Evolutionary conservation across 2,113 vertebrate species (phyloP).

Genomic region (Burhinus oedicnemus): DNA sequence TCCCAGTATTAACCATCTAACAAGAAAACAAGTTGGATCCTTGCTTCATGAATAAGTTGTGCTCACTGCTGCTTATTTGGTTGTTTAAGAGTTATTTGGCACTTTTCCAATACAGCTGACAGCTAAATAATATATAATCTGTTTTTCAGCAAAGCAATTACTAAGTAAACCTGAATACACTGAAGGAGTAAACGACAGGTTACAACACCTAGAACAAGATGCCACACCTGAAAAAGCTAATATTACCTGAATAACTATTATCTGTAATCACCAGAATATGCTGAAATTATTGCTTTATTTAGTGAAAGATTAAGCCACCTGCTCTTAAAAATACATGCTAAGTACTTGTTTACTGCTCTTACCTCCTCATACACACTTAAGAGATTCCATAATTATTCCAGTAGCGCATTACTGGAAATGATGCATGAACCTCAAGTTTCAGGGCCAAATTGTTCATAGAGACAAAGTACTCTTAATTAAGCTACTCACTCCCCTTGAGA

Average conservation of each 20-base stretch:
- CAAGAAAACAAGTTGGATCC: neutral
- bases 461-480: neutral
- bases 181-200: slow-evolving; percentile 42
- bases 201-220: slow-evolving; percentile 70
- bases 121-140: slow-evolving; percentile 76
- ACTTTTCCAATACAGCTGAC: slow-evolving; percentile 59
- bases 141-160: slow-evolving; percentile 77
- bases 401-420: slow-evolving; percentile 3
- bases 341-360: slow-evolving; percentile 7
- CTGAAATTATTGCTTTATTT: slow-evolving; percentile 71
- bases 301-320: slow-evolving; percentile 67
- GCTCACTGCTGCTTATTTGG: neutral
- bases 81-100: slow-evolving; percentile 57
- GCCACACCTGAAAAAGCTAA: slow-evolving; percentile 75
- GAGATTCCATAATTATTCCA: slow-evolving; percentile 13
- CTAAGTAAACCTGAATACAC: slow-evolving; percentile 37
- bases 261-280: slow-evolving; percentile 69
- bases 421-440: neutral
- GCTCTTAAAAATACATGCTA: slow-evolving; percentile 44
- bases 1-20: neutral
- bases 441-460: neutral
- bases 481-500: neutral
- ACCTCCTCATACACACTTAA: neutral
- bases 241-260: slow-evolving; percentile 67
- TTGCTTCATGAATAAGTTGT: neutral